A percentile compares a stretch with the other conserved stretches of the same genome.
These are phyloP conservation scores for Nyctibius grandis DNA, from an alignment of 2,797 vertebrate species.

Conservation along the genomic window DNA sequence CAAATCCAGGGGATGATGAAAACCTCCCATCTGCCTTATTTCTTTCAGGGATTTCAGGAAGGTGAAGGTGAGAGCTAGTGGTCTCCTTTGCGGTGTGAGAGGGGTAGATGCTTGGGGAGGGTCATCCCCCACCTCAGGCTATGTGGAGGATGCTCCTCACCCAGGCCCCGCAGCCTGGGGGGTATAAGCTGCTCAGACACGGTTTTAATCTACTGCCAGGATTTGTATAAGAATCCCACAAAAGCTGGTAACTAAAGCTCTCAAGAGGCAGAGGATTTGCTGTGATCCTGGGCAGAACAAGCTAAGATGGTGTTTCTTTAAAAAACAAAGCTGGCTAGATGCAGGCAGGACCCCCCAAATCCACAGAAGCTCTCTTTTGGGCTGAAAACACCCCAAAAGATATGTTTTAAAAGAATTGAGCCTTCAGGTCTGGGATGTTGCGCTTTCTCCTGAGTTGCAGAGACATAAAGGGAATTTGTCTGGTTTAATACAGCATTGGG, in stretches of 20 bases:
- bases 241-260: conserved; percentile 19
- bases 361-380: not conserved
- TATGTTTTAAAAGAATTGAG: not conserved
- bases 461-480: not conserved
- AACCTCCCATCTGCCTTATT: not conserved
- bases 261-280: conserved; percentile 7
- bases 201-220: not conserved
- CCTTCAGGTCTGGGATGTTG: not conserved
- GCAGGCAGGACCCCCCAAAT: not conserved
- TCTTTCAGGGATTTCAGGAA: not conserved
- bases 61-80: not conserved
- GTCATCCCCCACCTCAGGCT: not conserved
- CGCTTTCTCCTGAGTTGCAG: not conserved
- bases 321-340: not conserved
- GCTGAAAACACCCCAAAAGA: not conserved
- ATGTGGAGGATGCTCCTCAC: rapidly evolving
- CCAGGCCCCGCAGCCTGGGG: not conserved
- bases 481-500: not conserved
- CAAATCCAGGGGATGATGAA: not conserved
- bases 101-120: not conserved
- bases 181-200: not conserved
- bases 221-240: not conserved
- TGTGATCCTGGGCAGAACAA: not conserved
- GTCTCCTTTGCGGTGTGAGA: not conserved
- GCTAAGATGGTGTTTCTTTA: not conserved